A percentile compares a stretch with the other conserved stretches of the same genome.
Conservation (phyloP, 1,140 invertebrate species). For the Brachionus koreanus region DNA sequence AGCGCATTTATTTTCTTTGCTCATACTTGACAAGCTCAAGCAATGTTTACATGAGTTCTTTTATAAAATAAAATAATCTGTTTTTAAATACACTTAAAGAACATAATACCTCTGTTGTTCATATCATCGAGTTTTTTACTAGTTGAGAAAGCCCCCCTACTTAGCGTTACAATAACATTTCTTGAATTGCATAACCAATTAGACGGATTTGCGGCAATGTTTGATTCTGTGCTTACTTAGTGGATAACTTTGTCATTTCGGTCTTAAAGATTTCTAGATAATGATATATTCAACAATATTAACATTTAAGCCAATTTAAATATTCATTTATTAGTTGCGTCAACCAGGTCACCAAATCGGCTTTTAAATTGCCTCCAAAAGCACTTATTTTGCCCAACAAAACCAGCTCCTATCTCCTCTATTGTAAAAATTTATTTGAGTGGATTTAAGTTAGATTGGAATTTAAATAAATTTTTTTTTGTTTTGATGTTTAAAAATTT, state of each 20-base stretch:
- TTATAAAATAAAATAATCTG: not conserved
- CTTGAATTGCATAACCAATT: not conserved
- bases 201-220: not conserved
- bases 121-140: not conserved
- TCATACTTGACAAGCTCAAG: not conserved
- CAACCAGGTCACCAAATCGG: not conserved
- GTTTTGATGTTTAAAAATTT: not conserved
- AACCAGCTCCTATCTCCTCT: not conserved
- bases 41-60: constrained; percentile 6
- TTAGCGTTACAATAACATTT: not conserved
- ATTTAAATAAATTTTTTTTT: not conserved
- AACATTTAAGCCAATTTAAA: not conserved
- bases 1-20: not conserved
- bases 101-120: not conserved
- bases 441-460: not conserved
- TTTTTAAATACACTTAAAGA: not conserved
- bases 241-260: not conserved
- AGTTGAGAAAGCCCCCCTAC: not conserved
- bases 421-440: not conserved
- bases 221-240: not conserved
- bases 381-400: not conserved
- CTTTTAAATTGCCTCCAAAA: not conserved
- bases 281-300: not conserved
- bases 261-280: not conserved
- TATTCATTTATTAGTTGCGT: not conserved